Evolutionary conservation across 2,113 vertebrate genomes (phyloP), one percentile per base, ranked within the genome.

Genomic region (Mirza zaza): DNA sequence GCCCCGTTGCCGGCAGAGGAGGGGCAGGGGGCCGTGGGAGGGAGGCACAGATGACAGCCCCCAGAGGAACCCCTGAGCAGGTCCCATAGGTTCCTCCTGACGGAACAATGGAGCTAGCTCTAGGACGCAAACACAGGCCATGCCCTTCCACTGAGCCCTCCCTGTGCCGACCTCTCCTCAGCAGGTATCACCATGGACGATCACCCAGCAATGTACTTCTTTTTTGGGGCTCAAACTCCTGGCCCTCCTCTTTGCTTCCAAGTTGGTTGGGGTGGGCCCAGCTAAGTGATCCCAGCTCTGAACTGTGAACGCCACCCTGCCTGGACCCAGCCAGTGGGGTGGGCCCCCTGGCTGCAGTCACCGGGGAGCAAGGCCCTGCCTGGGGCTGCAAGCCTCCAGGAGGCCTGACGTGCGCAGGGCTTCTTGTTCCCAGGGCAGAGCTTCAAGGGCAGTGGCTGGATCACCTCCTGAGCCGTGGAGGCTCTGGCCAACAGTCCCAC

Each of bases 71-170:
- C 29, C 67, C 50, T 2, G 8, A 48, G 70, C 23, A 8, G 25
- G 52, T 57, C 90, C 83, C 63, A 14, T 0, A 15, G 9, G 12
- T 32, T 39, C 86, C 48, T 70, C 77, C 52, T n/a, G 18, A 34
- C 1, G 34, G 27, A 87, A 8, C 50, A 2, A 6, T n/a, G 1
- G 27, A 12, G 29, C 52, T 12, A 39, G 71, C 9, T n/a, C 45
- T 4, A 9, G 77, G 80, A 65, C 25, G 12, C 27, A 36, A 12
- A 80, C 34, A 6, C 34, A 63, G 67, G 32, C 77, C 18, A 3
- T 0, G 48, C 25, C 7, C 34, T 7, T 75, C n/a, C 17, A 2
- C 34, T 20, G 34, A 8, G 57, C 32, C 8, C 6, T 42, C 14
- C 15, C 80, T 10, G 70, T 12, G 14, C 71, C 61, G 76, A 73